Conservation (phyloP, 1,140 invertebrate species). For the Drosophila eugracilis region DNA sequence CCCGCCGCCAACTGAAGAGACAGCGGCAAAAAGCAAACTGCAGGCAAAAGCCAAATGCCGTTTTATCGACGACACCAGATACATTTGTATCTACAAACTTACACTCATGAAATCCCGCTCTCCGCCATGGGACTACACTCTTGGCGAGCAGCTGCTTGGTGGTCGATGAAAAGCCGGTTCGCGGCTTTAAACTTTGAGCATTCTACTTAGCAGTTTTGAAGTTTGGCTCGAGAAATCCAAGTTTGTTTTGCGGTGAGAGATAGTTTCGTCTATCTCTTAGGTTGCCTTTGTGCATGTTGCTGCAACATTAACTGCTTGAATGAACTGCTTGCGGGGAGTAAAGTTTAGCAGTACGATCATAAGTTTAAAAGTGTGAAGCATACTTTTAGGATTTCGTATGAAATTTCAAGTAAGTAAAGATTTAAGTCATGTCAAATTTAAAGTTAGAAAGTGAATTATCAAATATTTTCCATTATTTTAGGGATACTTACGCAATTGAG, state of each 20-base stretch:
- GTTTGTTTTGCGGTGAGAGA: slow-evolving; percentile 20
- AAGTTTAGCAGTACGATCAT: not conserved
- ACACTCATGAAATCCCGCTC: not conserved
- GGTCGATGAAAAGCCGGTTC: slow-evolving; percentile 66
- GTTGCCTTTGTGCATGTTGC: slow-evolving; percentile 40
- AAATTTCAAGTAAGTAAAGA: not conserved
- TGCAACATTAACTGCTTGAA: slow-evolving; percentile 40
- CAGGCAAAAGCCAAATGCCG: slow-evolving; percentile 44
- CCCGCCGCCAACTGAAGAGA: slow-evolving; percentile 73
- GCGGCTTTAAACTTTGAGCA: slow-evolving; percentile 49
- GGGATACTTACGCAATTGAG: slow-evolving; percentile 75
- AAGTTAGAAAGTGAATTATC: no score
- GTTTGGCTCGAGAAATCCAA: slow-evolving; percentile 12
- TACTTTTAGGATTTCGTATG: slow-evolving; percentile 19
- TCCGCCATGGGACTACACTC: slow-evolving; percentile 26
- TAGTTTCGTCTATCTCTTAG: slow-evolving; percentile 59
- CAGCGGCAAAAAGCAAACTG: slow-evolving; percentile 31
- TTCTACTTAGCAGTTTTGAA: slow-evolving; percentile 29
- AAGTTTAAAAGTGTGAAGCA: not conserved
- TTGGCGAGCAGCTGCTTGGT: slow-evolving; percentile 49
- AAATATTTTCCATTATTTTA: not conserved
- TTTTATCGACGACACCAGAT: slow-evolving; percentile 66
- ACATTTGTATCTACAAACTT: slow-evolving; percentile 72
- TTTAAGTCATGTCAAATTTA: no score
- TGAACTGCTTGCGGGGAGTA: slow-evolving; percentile 6